These are phyloP conservation scores for Archaeoteleia sp. DNA, from an alignment of 2,888 invertebrate species.

Conservation along the genomic window DNA sequence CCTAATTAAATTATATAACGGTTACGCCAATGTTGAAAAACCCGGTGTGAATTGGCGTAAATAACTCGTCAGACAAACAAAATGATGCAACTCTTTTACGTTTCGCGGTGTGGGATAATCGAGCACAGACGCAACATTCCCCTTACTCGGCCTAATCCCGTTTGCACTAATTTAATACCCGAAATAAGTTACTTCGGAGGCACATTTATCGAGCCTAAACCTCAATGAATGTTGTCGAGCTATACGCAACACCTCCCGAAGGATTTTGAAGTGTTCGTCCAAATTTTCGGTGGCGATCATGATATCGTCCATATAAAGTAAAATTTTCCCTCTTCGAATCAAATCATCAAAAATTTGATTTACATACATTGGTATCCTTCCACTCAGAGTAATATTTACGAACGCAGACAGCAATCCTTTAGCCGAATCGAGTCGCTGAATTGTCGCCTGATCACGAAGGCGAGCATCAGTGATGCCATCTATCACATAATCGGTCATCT, in stretches of 20 bases:
- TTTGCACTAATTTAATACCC: not conserved
- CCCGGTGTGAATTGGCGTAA: not conserved
- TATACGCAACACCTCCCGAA: constrained; percentile 30
- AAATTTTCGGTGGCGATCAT: constrained; percentile 3
- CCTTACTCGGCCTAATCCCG: not conserved
- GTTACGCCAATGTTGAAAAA: constrained; percentile 2
- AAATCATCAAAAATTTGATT: not conserved
- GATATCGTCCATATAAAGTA: constrained; percentile 7
- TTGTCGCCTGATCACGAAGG: too few relatives aligned
- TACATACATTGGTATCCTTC: too few relatives aligned
- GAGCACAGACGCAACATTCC: not conserved
- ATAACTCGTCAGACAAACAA: not conserved
- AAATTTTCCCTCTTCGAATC: not conserved
- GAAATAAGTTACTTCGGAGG: not conserved
- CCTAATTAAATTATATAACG: not conserved
- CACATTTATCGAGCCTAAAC: too few relatives aligned
- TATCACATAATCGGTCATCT: constrained; percentile 38
- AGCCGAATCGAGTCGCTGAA: too few relatives aligned
- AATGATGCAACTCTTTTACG: constrained; percentile 14
- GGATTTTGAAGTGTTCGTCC: not conserved
- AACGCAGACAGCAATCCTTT: too few relatives aligned
- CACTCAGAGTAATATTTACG: too few relatives aligned
- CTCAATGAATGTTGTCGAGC: not conserved
- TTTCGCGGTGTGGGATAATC: constrained; percentile 20
- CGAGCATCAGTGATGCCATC: constrained; percentile 44